These are phyloP conservation scores for Spondyliosoma cantharus DNA, from an alignment of 2,797 vertebrate species.

Conservation along the genomic window DNA sequence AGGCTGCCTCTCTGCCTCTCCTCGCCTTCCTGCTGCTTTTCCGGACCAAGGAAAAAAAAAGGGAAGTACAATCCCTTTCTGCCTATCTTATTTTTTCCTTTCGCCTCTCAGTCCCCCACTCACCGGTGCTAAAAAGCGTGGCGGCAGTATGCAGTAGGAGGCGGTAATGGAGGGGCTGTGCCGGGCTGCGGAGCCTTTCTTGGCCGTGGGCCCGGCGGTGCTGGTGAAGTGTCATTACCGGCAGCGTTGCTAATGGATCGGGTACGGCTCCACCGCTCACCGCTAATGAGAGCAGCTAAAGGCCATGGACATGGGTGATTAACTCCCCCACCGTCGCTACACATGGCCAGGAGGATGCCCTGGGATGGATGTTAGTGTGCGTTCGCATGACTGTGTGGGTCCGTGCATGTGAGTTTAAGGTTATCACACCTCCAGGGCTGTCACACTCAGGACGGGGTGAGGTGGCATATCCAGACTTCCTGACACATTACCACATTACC, in stretches of 20 bases:
- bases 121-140: slow-evolving; percentile 56
- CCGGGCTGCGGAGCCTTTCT: slow-evolving; percentile 65
- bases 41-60: slow-evolving; percentile 47
- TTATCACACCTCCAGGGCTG: slow-evolving; percentile 76
- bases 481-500: slow-evolving; percentile 75
- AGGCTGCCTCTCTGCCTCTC: slow-evolving; percentile 53
- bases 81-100: slow-evolving; percentile 44
- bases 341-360: slow-evolving; percentile 77
- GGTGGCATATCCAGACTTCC: slow-evolving; percentile 69
- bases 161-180: slow-evolving; percentile 69
- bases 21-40: slow-evolving; percentile 70
- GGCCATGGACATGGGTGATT: slow-evolving; percentile 88
- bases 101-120: slow-evolving; percentile 39
- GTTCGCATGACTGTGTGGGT: slow-evolving; percentile 48
- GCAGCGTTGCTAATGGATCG: slow-evolving; percentile 87
- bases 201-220: slow-evolving; percentile 79
- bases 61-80: slow-evolving; percentile 62
- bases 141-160: slow-evolving; percentile 62
- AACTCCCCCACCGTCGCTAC: slow-evolving; percentile 76
- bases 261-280: slow-evolving; percentile 86
- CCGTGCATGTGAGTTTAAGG: slow-evolving; percentile 64
- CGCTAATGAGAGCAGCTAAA: slow-evolving; percentile 91
- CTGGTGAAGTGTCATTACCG: slow-evolving; percentile 85
- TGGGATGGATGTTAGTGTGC: slow-evolving; percentile 68
- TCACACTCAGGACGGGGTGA: slow-evolving; percentile 70